Conservation (phyloP, 2,797 vertebrate genomes). For the Neostethus bicornis region DNA sequence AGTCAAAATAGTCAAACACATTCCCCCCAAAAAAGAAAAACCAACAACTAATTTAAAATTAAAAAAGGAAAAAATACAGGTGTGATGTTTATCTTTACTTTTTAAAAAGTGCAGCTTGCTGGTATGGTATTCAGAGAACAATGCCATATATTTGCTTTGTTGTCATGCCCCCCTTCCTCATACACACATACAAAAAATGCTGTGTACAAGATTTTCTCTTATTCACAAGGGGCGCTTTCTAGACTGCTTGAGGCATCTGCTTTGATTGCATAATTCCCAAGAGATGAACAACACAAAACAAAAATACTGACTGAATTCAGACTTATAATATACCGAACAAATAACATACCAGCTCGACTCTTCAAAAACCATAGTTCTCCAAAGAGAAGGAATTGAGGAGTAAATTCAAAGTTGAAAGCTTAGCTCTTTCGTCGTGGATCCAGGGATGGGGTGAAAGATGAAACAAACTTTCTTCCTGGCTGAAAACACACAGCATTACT, state of each 20-base stretch:
- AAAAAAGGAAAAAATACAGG: conserved; percentile 30
- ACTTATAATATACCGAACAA: conserved; percentile 83
- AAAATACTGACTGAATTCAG: conserved; percentile 84
- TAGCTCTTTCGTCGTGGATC: conserved; percentile 65
- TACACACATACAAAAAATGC: conserved; percentile 80
- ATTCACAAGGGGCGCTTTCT: conserved; percentile 81
- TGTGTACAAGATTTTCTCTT: conserved; percentile 83
- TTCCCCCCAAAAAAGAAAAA: background rate
- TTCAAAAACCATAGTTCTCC: conserved; percentile 78
- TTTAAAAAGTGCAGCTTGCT: conserved; percentile 58
- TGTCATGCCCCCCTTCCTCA: conserved; percentile 75
- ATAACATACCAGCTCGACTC: conserved; percentile 80
- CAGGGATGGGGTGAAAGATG: conserved; percentile 67
- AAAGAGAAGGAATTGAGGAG: conserved; percentile 79
- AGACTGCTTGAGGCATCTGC: conserved; percentile 82
- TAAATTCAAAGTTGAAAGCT: conserved; percentile 81
- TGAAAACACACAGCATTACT: conserved; percentile 65
- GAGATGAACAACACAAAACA: conserved; percentile 81
- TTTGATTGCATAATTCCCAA: conserved; percentile 82
- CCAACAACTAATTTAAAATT: conserved; percentile 13
- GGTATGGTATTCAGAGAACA: conserved; percentile 70
- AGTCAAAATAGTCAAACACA: conserved; percentile 48
- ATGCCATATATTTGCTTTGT: conserved; percentile 82
- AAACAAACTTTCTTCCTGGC: conserved; percentile 65
- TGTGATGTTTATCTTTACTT: conserved; percentile 52